Evolutionary conservation across 2,113 vertebrate genomes (phyloP).

Genomic region (Thalassarche chlororhynchos): DNA sequence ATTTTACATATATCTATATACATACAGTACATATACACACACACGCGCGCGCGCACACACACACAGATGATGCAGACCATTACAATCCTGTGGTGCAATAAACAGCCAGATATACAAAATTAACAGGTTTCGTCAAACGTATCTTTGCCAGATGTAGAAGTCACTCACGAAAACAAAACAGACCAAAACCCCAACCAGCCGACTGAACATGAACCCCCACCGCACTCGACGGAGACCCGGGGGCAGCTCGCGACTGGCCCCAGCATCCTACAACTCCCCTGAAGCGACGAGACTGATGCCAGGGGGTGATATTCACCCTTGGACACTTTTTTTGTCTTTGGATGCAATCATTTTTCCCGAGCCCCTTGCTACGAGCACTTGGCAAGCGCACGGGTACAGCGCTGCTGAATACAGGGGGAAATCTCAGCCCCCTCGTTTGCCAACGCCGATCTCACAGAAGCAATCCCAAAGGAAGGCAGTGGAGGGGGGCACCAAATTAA

Average conservation of each 20-base stretch:
- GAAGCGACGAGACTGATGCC: not conserved
- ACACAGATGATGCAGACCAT: constrained; percentile 62
- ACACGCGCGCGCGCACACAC: not conserved
- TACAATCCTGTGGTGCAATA: constrained; percentile 66
- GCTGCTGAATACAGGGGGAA: not conserved
- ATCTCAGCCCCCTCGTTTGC: not conserved
- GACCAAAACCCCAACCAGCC: not conserved
- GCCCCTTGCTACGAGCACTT: not conserved
- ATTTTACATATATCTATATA: constrained; percentile 69
- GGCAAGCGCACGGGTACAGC: not conserved
- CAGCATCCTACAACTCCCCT: not conserved
- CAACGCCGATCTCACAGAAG: not conserved
- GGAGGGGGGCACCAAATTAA: not conserved
- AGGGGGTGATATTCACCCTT: not conserved
- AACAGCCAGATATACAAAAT: constrained; percentile 72
- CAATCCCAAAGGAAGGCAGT: not conserved
- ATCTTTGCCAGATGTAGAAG: constrained; percentile 20
- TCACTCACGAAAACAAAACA: constrained; percentile 24
- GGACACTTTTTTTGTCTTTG: not conserved
- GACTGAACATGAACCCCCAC: not conserved
- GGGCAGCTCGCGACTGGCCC: not conserved
- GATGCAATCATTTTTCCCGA: not conserved
- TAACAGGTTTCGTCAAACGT: constrained; percentile 43
- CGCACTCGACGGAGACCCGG: not conserved
- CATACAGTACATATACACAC: constrained; percentile 65